Evolutionary conservation across 2,113 vertebrate genomes (phyloP).

Genomic region (Mobula hypostoma): DNA sequence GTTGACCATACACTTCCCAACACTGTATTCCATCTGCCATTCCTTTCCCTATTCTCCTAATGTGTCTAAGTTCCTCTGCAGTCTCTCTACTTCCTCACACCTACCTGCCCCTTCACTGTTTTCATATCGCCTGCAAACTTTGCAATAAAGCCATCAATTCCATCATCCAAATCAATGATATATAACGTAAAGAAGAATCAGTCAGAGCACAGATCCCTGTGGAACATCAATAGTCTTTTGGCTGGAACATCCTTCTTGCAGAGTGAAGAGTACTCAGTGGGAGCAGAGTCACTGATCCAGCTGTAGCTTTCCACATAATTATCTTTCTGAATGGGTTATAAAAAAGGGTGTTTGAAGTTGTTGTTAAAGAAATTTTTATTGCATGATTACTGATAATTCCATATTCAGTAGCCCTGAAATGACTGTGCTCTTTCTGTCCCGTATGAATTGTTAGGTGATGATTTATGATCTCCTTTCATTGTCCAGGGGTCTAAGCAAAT

Average conservation of each 20-base stretch:
- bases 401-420: background rate
- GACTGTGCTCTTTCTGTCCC: background rate
- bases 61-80: no score
- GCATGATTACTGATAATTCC: background rate
- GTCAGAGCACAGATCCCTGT: no score
- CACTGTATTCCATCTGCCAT: no score
- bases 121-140: no score
- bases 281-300: background rate
- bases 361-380: background rate
- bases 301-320: background rate
- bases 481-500: background rate
- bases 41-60: no score
- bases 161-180: no score
- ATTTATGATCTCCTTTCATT: slow-evolving; percentile 1
- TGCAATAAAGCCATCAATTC: no score
- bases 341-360: background rate
- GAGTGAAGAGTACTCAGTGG: background rate
- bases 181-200: no score
- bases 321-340: background rate
- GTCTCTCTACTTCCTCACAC: no score
- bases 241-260: background rate
- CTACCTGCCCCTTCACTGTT: no score
- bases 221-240: no score
- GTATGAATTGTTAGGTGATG: background rate
- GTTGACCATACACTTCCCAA: no score